These are phyloP conservation scores for Lacanobia wlatinum DNA, from an alignment of 2,888 invertebrate genomes.

Conservation along the genomic window DNA sequence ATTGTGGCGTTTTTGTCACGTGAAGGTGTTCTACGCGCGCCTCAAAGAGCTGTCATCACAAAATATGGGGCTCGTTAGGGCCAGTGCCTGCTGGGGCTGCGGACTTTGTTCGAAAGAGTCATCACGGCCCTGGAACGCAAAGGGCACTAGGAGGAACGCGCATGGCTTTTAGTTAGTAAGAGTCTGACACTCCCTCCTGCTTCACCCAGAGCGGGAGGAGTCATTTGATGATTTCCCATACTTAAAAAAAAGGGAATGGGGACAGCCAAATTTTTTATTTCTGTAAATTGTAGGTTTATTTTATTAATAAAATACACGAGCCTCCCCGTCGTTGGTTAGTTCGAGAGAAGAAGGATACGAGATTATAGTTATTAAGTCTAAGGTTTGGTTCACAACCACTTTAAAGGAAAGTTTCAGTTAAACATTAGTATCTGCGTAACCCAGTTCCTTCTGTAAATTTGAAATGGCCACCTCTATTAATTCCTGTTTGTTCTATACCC, in stretches of 20 bases:
- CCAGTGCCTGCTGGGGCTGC: too few species aligned
- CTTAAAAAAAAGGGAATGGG: background rate
- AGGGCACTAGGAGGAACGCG: too few species aligned
- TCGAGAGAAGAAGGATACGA: background rate
- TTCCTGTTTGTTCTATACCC: background rate
- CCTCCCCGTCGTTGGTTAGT: slow-evolving; percentile 6
- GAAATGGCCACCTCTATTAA: background rate
- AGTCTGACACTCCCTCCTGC: too few species aligned
- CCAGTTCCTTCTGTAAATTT: background rate
- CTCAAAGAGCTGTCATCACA: too few species aligned
- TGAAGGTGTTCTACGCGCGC: too few species aligned
- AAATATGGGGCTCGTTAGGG: too few species aligned
- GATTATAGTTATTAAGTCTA: background rate
- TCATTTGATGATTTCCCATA: too few species aligned
- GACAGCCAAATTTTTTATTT: background rate
- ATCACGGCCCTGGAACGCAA: too few species aligned
- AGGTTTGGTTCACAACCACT: background rate
- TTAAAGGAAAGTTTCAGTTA: background rate
- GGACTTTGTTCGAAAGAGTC: too few species aligned
- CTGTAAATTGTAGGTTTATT: background rate
- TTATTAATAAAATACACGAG: background rate
- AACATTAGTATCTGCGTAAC: background rate
- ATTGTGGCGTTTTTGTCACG: too few species aligned
- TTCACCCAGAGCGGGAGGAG: too few species aligned
- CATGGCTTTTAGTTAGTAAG: too few species aligned